Evolutionary conservation across 2,797 vertebrate genomes (phyloP).

Genomic region (Falco cherrug): DNA sequence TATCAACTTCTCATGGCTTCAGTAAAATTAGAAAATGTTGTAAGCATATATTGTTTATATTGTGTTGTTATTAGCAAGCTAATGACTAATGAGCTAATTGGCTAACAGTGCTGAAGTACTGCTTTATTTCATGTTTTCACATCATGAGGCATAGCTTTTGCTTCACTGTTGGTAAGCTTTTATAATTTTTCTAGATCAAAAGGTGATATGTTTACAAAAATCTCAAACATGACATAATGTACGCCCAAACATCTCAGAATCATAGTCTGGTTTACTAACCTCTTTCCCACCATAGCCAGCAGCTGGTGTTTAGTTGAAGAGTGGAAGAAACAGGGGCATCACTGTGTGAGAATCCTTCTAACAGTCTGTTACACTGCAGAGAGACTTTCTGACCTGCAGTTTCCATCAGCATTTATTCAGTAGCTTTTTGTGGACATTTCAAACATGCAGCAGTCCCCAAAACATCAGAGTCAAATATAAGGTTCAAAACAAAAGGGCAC

Average conservation of each 20-base stretch:
- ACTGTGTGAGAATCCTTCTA: not conserved
- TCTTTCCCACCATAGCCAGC: not conserved
- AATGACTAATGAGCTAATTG: not conserved
- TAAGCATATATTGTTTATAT: not conserved
- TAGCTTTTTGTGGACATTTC: not conserved
- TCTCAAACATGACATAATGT: not conserved
- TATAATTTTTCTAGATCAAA: not conserved
- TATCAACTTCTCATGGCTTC: not conserved
- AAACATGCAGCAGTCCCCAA: not conserved
- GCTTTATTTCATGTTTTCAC: not conserved
- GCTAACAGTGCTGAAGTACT: not conserved
- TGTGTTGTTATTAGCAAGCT: not conserved
- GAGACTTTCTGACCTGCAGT: not conserved
- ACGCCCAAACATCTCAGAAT: not conserved
- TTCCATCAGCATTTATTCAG: not conserved
- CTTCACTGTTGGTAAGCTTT: not conserved
- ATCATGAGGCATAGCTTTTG: not conserved
- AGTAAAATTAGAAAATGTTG: not conserved
- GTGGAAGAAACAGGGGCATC: not conserved
- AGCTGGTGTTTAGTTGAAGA: not conserved
- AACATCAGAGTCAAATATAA: not conserved
- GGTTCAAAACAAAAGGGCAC: not conserved
- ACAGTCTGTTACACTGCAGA: not conserved
- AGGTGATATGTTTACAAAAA: not conserved
- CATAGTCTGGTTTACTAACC: not conserved